Base-by-base conservation (phyloP, 2,888 invertebrate genomes). In the Pimpla rufipes region DNA sequence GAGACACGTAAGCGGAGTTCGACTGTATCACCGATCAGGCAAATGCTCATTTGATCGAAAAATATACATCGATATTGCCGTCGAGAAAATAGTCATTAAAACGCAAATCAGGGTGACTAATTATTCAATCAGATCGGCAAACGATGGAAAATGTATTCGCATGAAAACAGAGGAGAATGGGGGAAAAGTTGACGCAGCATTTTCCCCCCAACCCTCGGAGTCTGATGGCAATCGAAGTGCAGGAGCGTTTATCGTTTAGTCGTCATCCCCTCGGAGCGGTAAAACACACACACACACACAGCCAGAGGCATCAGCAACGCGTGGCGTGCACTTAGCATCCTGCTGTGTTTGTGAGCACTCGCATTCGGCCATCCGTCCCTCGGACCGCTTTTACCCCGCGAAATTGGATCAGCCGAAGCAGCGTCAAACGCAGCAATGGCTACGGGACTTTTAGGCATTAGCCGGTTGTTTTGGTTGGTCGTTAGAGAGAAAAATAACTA, bases 401-500 rank as follows among this genome's bases (percentile, higher is more conserved):
- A 77, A 81, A 81, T 81, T 77, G 77, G 71, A 81, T 81, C 77
- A 71, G 40, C 66, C 66, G 57, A 47, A 71, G 77, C 67, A 66
- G 29, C 55, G 45, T 57, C 68, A 23, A 67, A 45, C 42, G 42
- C n/a, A 47, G 55, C 68, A 47, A 59, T n/a, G 77, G 68, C 21
- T 47, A 59, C 23, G n/a, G 21, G 73, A 59, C 73, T 75, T 68
- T 68, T 68, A 37, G 62, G 80, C 84, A 87, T 86, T 87, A 84
- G 78, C 84, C 29, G 29, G 45, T 52, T 66, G 55, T 64, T 81
- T 62, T 57, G 66, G 71, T 35, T 11, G 55, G 68, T 81, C 57
- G 76, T 71, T 81, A 71, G 47, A 50, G 71, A 18, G 29, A 55
- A 62, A 73, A 73, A 59, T 16, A 76, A 68, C 64, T 55, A 80